phyloP scores from a whole-genome alignment of 2,888 invertebrate genomes.

The Hydrotaea diabolus region DNA sequence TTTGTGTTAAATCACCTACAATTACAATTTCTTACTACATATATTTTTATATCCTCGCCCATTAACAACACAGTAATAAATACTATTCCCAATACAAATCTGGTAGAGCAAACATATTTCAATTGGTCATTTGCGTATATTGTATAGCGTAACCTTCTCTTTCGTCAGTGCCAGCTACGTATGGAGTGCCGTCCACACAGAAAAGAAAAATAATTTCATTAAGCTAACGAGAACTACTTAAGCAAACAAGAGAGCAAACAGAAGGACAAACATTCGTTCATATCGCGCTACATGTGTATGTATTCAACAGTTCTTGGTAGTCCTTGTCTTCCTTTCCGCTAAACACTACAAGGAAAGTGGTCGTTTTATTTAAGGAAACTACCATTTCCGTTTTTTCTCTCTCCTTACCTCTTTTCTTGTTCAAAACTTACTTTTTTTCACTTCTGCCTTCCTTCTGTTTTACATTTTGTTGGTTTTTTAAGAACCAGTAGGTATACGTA shows the following conservation, averaged over 20 bases:
- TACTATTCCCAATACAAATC: no score
- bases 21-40: no score
- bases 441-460: background rate
- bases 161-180: background rate
- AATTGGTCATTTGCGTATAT: background rate
- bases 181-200: background rate
- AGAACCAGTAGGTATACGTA: background rate
- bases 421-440: no score
- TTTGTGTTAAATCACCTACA: no score
- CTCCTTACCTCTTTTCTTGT: background rate
- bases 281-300: background rate
- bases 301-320: background rate
- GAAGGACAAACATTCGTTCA: conserved; percentile 17
- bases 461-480: background rate
- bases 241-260: conserved; percentile 17
- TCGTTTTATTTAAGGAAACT: conserved; percentile 1
- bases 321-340: background rate
- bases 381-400: background rate
- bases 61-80: no score
- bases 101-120: no score
- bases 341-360: background rate
- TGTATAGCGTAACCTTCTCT: background rate
- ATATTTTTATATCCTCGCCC: no score
- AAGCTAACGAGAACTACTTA: conserved; percentile 2
- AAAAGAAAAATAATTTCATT: conserved; percentile 14